Evolutionary conservation across 1,140 invertebrate species (phyloP), one percentile per base, ranked within the genome.

Genomic region (Sycobia sp.): DNA sequence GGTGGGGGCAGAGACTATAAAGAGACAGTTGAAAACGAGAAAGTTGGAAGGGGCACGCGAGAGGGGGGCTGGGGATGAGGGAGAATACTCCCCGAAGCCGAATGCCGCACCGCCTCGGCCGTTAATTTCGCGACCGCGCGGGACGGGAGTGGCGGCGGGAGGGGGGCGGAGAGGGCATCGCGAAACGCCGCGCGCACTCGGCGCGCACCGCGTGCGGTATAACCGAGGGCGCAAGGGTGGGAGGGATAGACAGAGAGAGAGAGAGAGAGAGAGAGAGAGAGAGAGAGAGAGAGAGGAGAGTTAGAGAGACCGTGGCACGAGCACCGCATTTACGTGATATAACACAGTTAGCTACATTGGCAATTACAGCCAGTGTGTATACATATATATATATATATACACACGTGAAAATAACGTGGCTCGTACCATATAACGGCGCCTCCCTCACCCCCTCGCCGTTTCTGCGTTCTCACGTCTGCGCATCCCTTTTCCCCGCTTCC

Each of bases 321-420:
- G 43, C 60, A 54, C 39, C 62, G 55, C 59, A 62, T 65, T 67
- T 66, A 54, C 63, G 54, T 62, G 55, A 67, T 66, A 69, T 69
- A 73, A 71, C 71, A 66, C 67, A 71, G 71, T 74, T 73, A 74
- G 65, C 58, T 65, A 65, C 67, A 72, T 70, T 72, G 66, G 67
- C 72, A 75, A 75, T 73, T 72, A 73, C 71, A 70, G 67, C 62
- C 70, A 53, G 58, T 69, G n/a, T n/a, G n/a, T n/a, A n/a, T n/a
- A n/a, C n/a, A n/a, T n/a, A n/a, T n/a, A n/a, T n/a, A n/a, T n/a
- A n/a, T n/a, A n/a, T n/a, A n/a, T n/a, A n/a, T n/a, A n/a, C n/a
- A n/a, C n/a, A 67, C 66, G 67, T 53, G 66, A 72, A 69, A 73
- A n/a, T 75, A 72, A 73, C 67, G 71, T 56, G 56, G 60, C 49